Conservation (phyloP, 2,888 invertebrate genomes). For the Rhingia campestris region DNA sequence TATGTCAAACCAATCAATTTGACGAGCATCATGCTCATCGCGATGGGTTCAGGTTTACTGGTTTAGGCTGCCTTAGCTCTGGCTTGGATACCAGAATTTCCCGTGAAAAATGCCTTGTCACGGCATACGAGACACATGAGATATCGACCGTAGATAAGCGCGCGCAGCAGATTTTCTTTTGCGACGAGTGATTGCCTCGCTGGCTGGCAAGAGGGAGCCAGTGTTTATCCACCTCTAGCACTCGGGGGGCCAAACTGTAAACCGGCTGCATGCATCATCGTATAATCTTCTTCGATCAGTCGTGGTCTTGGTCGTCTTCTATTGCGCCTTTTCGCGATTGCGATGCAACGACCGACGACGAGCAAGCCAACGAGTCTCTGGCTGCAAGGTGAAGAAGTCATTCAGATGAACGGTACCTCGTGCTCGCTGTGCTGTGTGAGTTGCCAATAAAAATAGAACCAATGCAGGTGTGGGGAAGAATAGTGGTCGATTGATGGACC, state of each 20-base stretch:
- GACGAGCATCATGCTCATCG: conserved; percentile 52
- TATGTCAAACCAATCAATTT: conserved; percentile 73
- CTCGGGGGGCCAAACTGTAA: conserved; percentile 59
- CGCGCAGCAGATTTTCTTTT: conserved; percentile 28
- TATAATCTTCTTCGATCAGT: conserved; percentile 45
- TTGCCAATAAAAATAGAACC: conserved; percentile 67
- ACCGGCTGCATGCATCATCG: conserved; percentile 54
- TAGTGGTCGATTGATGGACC: conserved; percentile 44
- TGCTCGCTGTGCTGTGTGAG: conserved; percentile 59
- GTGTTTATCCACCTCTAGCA: conserved; percentile 42
- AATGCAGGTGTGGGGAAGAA: conserved; percentile 41
- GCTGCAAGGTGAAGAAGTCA: conserved; percentile 73
- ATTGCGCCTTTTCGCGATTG: conserved; percentile 6
- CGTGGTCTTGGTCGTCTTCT: conserved; percentile 11
- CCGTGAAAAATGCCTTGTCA: conserved; percentile 57
- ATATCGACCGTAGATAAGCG: conserved; percentile 57
- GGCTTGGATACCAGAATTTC: conserved; percentile 32
- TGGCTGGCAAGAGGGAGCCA: conserved; percentile 11
- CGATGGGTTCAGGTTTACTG: conserved; percentile 7
- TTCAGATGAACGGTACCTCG: conserved; percentile 70
- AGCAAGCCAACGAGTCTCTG: conserved; percentile 61
- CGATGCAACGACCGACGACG: conserved; percentile 9
- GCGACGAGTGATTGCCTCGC: not conserved
- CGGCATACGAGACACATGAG: conserved; percentile 48
- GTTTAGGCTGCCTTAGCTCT: not conserved